Base-by-base conservation (phyloP, 2,888 invertebrate species). In the Rhorus exstirpatorius region DNA sequence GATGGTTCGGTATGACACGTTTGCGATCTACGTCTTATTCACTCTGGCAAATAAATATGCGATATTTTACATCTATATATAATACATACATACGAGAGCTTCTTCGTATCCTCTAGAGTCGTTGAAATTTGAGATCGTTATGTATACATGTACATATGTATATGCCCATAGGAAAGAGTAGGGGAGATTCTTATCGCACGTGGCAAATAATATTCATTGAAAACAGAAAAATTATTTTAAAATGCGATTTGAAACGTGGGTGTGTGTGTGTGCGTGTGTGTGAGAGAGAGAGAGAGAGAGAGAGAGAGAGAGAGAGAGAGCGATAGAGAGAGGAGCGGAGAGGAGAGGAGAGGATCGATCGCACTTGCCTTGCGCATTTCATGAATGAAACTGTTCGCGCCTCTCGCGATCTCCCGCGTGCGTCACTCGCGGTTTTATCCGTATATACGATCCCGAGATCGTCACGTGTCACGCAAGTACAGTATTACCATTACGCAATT, bases 371-470 rank as follows among this genome's bases (percentile, higher is more conserved):
- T 55, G 21, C 26, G 12, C 49, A 65, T 75, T 82, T 74, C 65
- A 79, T 82, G 82, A 82, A 82, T 82, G 82, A 79, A 79, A 53
- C 38, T 19, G 24, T 21, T 75, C 75, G 26, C 61, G 55, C 53
- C 65, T 17, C 24, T 14, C 55, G 14, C 41, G 26, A 44, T 58
- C n/a, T n/a, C 19, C 41, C 31, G 41, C 49, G 17, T 61, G 10
- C 53, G 44, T 35, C 72, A 44, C 58, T 58, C 35, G 41, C 41
- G 14, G 2, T 31, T 65, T 78, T 79, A 79, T 79, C 68, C 38
- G 65, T 6, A 12, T 55, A 70, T 38, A 53, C 77, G 61, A 77
- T 77, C 81, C 21, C 61, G 67, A 38, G 21, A 71, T 68, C 51
- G 63, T 35, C 58, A 71, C 71, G 70, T 53, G 78, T 74, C 77